phyloP scores from a whole-genome alignment of 2,797 vertebrate genomes.

The Onychomys leucogaster region DNA sequence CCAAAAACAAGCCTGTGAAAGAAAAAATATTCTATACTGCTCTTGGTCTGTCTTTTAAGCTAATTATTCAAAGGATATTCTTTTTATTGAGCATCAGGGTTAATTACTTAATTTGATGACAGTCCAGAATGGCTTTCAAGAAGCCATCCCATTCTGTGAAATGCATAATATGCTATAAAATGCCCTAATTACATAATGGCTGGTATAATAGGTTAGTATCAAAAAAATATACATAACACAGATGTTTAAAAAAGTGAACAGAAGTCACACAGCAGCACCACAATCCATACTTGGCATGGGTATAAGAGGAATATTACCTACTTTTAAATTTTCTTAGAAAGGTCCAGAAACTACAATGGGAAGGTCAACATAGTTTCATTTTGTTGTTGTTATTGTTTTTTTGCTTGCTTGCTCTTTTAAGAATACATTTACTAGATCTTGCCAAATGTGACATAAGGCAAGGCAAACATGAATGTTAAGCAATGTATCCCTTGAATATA shows the following conservation, averaged over 20 bases:
- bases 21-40: constrained; percentile 53
- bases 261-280: neutral
- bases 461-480: neutral
- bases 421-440: neutral
- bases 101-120: constrained; percentile 81
- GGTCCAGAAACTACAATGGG: neutral
- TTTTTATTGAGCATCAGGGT: constrained; percentile 70
- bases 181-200: constrained; percentile 74
- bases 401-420: neutral
- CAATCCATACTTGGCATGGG: neutral
- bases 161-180: constrained; percentile 67
- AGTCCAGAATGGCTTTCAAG: constrained; percentile 72
- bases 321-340: constrained; percentile 43
- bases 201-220: constrained; percentile 66
- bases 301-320: neutral
- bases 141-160: constrained; percentile 65
- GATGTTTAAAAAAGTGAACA: constrained; percentile 34
- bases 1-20: constrained; percentile 51
- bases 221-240: constrained; percentile 61
- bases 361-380: neutral
- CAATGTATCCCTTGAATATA: neutral
- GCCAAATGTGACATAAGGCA: neutral
- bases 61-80: constrained; percentile 75
- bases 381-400: neutral
- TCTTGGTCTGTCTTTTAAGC: constrained; percentile 52